A percentile compares a stretch with the other conserved stretches of the same genome.
phyloP scores from a whole-genome alignment of 2,113 vertebrate genomes.

The Mionectes macconnelli region DNA sequence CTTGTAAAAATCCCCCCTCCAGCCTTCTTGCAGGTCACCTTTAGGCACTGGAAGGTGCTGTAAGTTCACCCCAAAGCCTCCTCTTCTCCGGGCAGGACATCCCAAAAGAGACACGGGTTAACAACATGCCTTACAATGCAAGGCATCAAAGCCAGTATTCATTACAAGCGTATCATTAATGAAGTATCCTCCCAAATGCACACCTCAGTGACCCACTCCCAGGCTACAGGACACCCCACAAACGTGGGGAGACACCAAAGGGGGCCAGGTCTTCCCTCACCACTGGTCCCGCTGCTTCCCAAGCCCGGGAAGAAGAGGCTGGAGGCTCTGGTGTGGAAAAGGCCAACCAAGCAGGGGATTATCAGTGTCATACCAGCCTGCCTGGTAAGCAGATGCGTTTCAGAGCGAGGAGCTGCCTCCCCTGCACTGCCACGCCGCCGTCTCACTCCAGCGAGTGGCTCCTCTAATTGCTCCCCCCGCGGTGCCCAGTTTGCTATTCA shows the following conservation, averaged over 20 bases:
- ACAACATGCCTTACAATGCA: neutral
- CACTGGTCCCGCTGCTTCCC: no score
- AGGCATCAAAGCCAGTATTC: neutral
- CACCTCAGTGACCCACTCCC: neutral
- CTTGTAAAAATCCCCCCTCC: neutral
- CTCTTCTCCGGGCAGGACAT: neutral
- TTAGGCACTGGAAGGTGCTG: neutral
- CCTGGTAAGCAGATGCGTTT: neutral
- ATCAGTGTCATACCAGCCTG: neutral
- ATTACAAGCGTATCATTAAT: neutral
- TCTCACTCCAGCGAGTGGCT: neutral
- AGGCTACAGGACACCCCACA: neutral
- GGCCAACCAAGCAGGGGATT: neutral
- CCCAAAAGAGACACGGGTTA: neutral
- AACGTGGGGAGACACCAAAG: neutral
- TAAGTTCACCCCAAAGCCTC: neutral
- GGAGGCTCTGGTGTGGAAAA: neutral
- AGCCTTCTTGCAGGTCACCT: neutral
- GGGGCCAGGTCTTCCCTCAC: rapidly evolving
- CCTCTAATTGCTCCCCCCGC: neutral
- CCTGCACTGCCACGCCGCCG: neutral
- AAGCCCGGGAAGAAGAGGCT: neutral
- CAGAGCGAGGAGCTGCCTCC: neutral
- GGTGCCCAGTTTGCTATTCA: neutral
- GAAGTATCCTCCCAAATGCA: neutral